Conservation (phyloP, 2,113 vertebrate species). For the Zeus faber region DNA sequence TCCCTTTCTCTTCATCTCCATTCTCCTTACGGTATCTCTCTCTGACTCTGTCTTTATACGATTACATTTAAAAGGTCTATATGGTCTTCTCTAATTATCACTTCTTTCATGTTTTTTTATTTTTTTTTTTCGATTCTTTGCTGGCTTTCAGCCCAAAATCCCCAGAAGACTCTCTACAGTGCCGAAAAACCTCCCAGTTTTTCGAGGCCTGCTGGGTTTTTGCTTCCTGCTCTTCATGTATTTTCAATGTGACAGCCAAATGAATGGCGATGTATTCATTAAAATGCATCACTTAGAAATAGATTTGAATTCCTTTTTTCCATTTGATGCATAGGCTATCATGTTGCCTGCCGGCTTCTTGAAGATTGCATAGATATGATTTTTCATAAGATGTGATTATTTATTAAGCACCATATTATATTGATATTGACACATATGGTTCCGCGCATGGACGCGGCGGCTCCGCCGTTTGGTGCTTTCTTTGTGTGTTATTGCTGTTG, state of each 20-base stretch:
- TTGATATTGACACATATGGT: too few species aligned
- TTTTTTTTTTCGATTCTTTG: too few species aligned
- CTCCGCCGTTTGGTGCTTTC: too few species aligned
- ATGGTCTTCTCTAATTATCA: background rate
- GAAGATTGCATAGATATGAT: too few species aligned
- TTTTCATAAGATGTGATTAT: too few species aligned
- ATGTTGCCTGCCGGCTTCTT: conserved; percentile 13
- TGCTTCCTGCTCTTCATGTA: conserved; percentile 8
- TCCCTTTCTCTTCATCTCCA: background rate
- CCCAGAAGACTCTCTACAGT: conserved; percentile 16
- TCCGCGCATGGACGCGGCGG: too few species aligned
- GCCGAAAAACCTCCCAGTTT: conserved; percentile 5
- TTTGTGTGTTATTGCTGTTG: too few species aligned
- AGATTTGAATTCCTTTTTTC: background rate
- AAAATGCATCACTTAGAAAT: conserved; percentile 15
- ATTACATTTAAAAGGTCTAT: too few species aligned
- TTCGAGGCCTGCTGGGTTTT: conserved; percentile 7
- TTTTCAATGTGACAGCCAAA: conserved; percentile 21
- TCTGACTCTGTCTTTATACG: background rate
- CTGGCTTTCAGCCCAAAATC: conserved; percentile 7
- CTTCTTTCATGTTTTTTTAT: background rate
- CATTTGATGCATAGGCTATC: conserved; percentile 8
- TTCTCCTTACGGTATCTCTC: conserved; percentile 6
- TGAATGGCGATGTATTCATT: conserved; percentile 5
- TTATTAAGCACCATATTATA: background rate